Evolutionary conservation across 2,113 vertebrate species (phyloP).

Genomic region (Fulica atra): DNA sequence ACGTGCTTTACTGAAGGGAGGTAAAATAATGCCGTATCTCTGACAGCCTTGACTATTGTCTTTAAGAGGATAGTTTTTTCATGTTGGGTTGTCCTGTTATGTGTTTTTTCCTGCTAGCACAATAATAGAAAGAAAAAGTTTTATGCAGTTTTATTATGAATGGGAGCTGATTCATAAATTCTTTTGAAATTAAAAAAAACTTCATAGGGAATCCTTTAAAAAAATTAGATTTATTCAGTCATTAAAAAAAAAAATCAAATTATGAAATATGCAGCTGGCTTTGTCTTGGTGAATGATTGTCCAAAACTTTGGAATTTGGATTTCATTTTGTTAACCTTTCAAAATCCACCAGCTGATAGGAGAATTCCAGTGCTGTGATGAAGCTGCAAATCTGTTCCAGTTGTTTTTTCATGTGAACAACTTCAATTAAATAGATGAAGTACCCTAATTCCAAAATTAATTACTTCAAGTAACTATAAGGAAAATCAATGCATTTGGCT

Average conservation of each 20-base stretch:
- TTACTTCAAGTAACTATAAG: not conserved
- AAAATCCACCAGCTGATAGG: not conserved
- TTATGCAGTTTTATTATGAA: not conserved
- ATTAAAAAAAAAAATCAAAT: not conserved
- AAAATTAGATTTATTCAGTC: not conserved
- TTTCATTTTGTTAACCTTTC: constrained; percentile 3
- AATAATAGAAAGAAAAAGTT: not conserved
- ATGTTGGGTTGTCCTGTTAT: not conserved
- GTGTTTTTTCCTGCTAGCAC: not conserved
- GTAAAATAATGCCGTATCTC: not conserved
- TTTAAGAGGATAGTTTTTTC: not conserved
- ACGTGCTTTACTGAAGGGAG: not conserved
- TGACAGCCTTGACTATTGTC: not conserved
- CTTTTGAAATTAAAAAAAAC: not conserved
- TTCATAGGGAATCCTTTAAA: not conserved
- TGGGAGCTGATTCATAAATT: constrained; percentile 2
- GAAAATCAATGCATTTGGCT: not conserved
- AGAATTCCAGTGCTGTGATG: not conserved
- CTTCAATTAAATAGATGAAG: not conserved
- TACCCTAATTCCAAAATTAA: not conserved
- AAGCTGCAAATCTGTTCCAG: not conserved
- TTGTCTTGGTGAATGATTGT: not conserved
- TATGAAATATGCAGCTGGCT: not conserved
- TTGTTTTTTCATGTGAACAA: not conserved
- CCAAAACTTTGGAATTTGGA: not conserved